Percentiles rank a stretch among this genome's conserved stretches.
These are phyloP conservation scores for Pterostichus niger DNA, from an alignment of 2,888 invertebrate genomes.

Conservation along the genomic window DNA sequence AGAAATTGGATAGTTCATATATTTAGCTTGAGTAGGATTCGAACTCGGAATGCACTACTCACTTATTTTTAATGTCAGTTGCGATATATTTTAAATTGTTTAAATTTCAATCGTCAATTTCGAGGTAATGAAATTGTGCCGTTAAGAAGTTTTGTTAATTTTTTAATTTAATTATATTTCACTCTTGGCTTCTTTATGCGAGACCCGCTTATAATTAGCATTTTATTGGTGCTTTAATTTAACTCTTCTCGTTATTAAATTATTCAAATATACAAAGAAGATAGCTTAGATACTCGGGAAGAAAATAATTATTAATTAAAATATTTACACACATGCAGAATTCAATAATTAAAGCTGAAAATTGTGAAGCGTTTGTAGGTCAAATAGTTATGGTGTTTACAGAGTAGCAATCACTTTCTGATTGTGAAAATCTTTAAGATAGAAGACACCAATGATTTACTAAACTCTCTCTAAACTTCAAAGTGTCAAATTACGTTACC, in stretches of 20 bases:
- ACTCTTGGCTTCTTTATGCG: background rate
- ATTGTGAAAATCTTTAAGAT: constrained; percentile 56
- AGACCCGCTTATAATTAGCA: constrained; percentile 39
- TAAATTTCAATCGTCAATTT: too few species aligned
- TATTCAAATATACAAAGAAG: constrained; percentile 26
- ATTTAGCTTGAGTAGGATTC: too few species aligned
- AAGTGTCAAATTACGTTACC: constrained; percentile 36
- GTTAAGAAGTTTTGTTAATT: constrained; percentile 16
- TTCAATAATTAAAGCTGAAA: background rate
- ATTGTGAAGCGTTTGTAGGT: constrained; percentile 43
- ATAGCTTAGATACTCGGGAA: background rate
- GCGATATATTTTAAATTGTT: too few species aligned
- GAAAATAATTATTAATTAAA: constrained; percentile 33
- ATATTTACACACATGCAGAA: constrained; percentile 16
- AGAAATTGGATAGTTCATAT: too few species aligned
- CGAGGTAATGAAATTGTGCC: constrained; percentile 7
- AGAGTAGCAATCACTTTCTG: constrained; percentile 56
- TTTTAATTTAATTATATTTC: constrained; percentile 17
- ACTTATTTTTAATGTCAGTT: too few species aligned
- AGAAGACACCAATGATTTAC: constrained; percentile 24
- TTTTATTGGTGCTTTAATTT: constrained; percentile 35
- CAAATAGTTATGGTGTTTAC: constrained; percentile 46
- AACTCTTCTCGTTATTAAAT: constrained; percentile 8
- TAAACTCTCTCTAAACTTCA: constrained; percentile 44
- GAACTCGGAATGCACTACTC: too few species aligned